Evolutionary conservation across 1,140 invertebrate genomes (phyloP).

Genomic region (Zaprionus vittiger): DNA sequence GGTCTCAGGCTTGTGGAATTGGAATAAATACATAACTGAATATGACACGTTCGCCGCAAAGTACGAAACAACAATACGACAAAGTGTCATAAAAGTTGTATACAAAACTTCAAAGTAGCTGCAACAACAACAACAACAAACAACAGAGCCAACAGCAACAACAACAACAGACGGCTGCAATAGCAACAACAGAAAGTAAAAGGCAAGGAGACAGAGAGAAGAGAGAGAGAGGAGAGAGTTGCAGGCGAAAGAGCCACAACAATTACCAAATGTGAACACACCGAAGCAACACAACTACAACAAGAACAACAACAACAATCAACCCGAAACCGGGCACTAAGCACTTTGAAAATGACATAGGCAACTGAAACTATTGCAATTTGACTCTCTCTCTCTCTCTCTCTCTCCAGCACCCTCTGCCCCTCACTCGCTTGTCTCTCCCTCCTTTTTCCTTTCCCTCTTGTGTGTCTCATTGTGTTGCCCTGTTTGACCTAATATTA

Average conservation of each 20-base stretch:
- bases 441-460: background rate
- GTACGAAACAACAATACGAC: conserved; percentile 77
- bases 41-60: conserved; percentile 80
- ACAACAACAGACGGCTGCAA: conserved; percentile 9
- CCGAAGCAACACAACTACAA: conserved; percentile 18
- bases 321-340: conserved; percentile 58
- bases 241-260: conserved; percentile 35
- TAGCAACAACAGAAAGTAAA: conserved; percentile 43
- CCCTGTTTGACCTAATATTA: background rate
- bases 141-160: conserved; percentile 40
- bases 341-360: conserved; percentile 75
- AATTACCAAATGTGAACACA: conserved; percentile 51
- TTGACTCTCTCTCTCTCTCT: conserved; percentile 15
- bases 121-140: conserved; percentile 49
- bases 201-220: background rate
- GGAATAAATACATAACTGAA: conserved; percentile 82
- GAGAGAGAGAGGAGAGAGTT: background rate
- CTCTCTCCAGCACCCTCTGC: background rate
- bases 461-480: background rate
- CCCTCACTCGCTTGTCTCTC: background rate
- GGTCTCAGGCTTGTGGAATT: conserved; percentile 43
- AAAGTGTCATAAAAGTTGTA: conserved; percentile 83
- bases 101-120: conserved; percentile 79
- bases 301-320: conserved; percentile 27
- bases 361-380: conserved; percentile 67